Evolutionary conservation across 2,797 vertebrate genomes (phyloP), one percentile per base, ranked within the genome.

Genomic region (Enteromius anoplus): DNA sequence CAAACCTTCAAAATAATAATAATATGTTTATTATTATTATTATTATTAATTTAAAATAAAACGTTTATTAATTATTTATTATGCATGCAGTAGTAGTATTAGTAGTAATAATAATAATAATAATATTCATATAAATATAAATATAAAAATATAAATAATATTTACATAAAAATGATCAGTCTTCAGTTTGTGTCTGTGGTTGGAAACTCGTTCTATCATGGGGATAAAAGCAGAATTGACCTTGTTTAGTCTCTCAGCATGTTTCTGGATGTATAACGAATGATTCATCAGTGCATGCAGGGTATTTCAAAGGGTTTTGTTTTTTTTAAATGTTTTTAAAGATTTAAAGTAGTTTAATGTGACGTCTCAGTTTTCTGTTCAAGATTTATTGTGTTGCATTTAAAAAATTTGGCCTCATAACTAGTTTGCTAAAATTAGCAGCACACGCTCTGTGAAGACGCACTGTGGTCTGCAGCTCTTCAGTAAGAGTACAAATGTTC

Each of bases 401-500:
- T 47, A 21, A 26, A 76, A 45, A n/a, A 49, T 11, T 78, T 15
- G 40, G 19, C 29, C 29, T 64, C 23, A 32, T 77, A 21, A 49
- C 51, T 11, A 37, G 47, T 79, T 17, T 68, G 14, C 64, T 79
- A 19, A 37, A 34, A 77, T 32, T 34, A 65, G 11, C 42, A 65
- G 42, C 37, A 7, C 11, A 9, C 0, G 64, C 17, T 69, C 12
- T 42, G 12, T 80, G 58, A 62, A 8, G 29, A 23, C 29, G 11
- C 29, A 19, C 45, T 0, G 5, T 55, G 34, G 66, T 68, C 60
- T 65, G 47, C 40, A n/a, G 29, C 79, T 81, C 23, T 80, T 70
- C 32, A 60, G 14, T 32, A n/a, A 3, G 14, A 60, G 80, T 40
- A 55, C 60, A 81, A 60, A 86, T 34, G 78, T 86, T 69, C 23